Percentiles rank a stretch among this genome's conserved stretches.
Evolutionary conservation across 2,113 vertebrate genomes (phyloP).

Genomic region (Gambusia affinis): DNA sequence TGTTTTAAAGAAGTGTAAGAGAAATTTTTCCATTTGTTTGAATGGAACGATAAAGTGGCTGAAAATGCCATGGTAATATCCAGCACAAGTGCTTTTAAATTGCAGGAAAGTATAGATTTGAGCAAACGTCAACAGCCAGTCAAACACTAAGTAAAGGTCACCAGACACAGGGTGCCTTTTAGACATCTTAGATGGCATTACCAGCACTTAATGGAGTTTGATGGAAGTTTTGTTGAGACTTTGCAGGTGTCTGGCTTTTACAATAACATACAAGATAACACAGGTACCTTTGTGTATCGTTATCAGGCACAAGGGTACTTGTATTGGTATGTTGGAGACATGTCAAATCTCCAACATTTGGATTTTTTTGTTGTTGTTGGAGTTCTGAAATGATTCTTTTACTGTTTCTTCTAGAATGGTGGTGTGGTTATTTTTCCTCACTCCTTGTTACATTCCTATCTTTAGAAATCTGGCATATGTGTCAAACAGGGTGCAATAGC

Average conservation of each 20-base stretch:
- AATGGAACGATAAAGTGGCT: neutral
- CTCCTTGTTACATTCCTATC: neutral
- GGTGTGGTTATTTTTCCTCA: neutral
- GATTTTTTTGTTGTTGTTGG: neutral
- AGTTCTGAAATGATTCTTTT: neutral
- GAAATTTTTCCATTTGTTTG: neutral
- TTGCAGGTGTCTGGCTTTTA: neutral
- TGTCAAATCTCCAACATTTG: neutral
- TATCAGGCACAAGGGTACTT: neutral
- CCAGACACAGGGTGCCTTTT: neutral
- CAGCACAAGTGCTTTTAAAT: neutral
- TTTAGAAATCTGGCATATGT: neutral
- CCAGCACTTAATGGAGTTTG: neutral
- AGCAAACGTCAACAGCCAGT: neutral
- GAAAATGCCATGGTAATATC: neutral
- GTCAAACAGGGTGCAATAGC: neutral
- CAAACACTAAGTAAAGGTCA: neutral
- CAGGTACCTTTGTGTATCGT: neutral
- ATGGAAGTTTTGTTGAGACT: neutral
- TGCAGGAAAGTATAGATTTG: neutral
- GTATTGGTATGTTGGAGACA: neutral
- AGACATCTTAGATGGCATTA: neutral
- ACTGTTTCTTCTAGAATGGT: neutral
- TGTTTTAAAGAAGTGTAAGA: neutral
- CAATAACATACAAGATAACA: neutral